Evolutionary conservation across 2,888 invertebrate species (phyloP), one percentile per base, ranked within the genome.

Genomic region (Cylloceria caligata): DNA sequence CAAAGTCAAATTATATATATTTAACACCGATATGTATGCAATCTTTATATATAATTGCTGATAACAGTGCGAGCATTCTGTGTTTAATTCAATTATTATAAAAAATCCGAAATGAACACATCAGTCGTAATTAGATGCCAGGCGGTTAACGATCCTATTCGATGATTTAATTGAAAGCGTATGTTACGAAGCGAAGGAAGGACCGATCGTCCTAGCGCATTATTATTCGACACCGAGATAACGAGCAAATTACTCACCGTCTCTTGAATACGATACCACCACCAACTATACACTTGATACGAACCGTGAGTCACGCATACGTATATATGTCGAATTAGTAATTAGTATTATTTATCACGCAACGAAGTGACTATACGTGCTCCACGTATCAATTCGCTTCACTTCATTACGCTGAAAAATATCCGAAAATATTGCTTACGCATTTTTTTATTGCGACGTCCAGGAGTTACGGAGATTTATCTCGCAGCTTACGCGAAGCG

Each of bases 191-290:
- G 16, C 27, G 1, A 24, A 21, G 42, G 7, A 21, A 27, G 42
- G 13, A 19, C 57, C 57, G 19, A 57, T 11, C 39, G 21, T 39
- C 36, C 30, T 16, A 30, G 13, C 19, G 49, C 30, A 39, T 64
- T 60, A 49, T 30, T 73, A 77, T 81, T 73, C 34, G 72, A 81
- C 62, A 77, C 62, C 69, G 55, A 36, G 21, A 67, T 79, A 79
- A 76, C 81, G 62, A 69, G 62, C 72, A 42, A 34, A 60, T 64
- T 49, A 49, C 49, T 69, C 71, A 24, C 7, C 39, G 13, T 36
- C 6, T 16, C 49, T 27, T 21, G 65, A 71, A 60, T 69, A 81
- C 64, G 74, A 75, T 52, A 49, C 67, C 49, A 13, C 19, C 9
- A 19, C 60, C 72, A 42, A 30, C n/a, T 47, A 30, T 16, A 30